Evolutionary conservation across 2,888 invertebrate genomes (phyloP), one percentile per base, ranked within the genome.

Genomic region (Drosophila pseudotalamancana): DNA sequence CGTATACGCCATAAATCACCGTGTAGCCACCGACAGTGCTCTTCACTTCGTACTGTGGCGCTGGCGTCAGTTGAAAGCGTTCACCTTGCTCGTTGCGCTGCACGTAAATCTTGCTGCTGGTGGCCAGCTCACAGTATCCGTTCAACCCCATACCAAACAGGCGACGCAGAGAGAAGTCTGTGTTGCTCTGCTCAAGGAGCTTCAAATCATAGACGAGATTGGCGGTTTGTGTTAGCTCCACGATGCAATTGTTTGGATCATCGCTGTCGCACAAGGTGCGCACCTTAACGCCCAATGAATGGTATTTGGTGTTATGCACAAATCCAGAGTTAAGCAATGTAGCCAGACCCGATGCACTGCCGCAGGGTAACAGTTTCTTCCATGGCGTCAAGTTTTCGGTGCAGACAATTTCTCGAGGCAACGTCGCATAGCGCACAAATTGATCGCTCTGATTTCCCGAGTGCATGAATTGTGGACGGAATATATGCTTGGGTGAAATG

Each of bases 321-420:
- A 95, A 95, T 51, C 96, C 96, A 0, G 99, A 97, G 91, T 98
- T 98, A 4, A 99, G 93, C 48, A 99, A 92, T 0, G 96, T 95
- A 12, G 97, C 95, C 77, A 99, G 93, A 2, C 99, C 99, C 87
- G 94, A 94, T 90, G 94, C 95, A n/a, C 96, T 95, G 91, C 96
- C 96, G 92, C 99, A 99, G 0, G 99, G 99, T 40, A 99, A 91
- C 4, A 99, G 92, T 90, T 99, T 99, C 88, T 98, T 98, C 96
- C 99, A 99, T 0, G 99, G 99, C 11, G 99, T 99, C 81, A 99
- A 92, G 92, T 99, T 99, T 92, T 99, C 99, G 0, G 99, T 99
- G 89, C 99, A 99, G 3, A 99, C 98, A 81, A 97, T 97, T 93
- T 99, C 99, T 72, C 97, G 93, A 0, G 99, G 98, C 64, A 99